These are phyloP conservation scores for Emmelina monodactyla DNA, from an alignment of 2,888 invertebrate species.

Conservation along the genomic window DNA sequence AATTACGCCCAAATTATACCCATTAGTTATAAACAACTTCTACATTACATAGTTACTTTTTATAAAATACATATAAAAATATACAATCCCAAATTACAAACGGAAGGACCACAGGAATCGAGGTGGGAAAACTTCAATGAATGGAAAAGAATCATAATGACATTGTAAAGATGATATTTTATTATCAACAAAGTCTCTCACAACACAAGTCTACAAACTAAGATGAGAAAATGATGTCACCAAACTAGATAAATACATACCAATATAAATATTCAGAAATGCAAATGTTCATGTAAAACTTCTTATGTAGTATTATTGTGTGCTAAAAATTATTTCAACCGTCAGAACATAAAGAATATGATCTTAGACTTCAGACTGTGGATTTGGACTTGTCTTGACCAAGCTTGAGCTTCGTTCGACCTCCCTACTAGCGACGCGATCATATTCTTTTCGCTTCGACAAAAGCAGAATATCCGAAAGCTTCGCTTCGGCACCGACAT, in stretches of 20 bases:
- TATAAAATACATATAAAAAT: neutral
- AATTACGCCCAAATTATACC: too few species aligned
- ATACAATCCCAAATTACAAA: neutral
- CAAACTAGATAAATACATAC: conserved; percentile 35
- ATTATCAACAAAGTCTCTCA: conserved; percentile 55
- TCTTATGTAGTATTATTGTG: neutral
- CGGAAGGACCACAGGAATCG: conserved; percentile 2
- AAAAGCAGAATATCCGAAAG: conserved; percentile 26
- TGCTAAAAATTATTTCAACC: conserved; percentile 1
- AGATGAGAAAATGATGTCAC: conserved; percentile 32
- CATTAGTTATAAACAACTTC: too few species aligned
- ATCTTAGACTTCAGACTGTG: conserved; percentile 44
- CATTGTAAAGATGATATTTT: conserved; percentile 56
- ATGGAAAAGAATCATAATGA: conserved; percentile 45
- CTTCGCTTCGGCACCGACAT: conserved; percentile 37
- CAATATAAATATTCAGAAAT: conserved; percentile 31
- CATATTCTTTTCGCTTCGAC: conserved; percentile 60
- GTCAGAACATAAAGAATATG: conserved; percentile 44
- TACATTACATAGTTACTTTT: too few species aligned
- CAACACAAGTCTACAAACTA: conserved; percentile 48
- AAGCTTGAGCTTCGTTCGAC: conserved; percentile 36
- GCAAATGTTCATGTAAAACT: conserved; percentile 21
- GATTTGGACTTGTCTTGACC: conserved; percentile 36
- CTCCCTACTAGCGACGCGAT: conserved; percentile 34
- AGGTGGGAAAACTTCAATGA: conserved; percentile 35